phyloP scores from a whole-genome alignment of 1,140 invertebrate genomes.

The Arion vulgaris region DNA sequence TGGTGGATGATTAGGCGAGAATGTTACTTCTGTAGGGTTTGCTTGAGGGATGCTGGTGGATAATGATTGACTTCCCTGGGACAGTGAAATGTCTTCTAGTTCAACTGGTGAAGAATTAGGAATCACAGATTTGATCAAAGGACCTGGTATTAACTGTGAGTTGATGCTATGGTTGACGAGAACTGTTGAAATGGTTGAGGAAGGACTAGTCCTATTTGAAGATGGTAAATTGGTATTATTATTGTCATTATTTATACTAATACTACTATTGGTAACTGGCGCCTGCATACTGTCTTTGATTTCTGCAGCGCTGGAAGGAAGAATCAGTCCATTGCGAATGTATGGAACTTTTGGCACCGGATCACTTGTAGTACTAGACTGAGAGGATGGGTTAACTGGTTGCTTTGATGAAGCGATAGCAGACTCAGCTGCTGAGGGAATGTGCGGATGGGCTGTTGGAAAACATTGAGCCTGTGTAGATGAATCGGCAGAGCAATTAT shows the following conservation, averaged over 20 bases:
- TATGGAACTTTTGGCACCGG: not conserved
- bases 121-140: not conserved
- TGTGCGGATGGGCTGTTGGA: not conserved
- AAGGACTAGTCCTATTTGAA: not conserved
- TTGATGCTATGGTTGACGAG: not conserved
- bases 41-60: not conserved
- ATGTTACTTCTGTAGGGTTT: not conserved
- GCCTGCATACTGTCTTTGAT: not conserved
- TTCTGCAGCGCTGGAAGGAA: not conserved
- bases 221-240: not conserved
- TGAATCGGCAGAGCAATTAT: slow-evolving; percentile 2
- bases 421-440: not conserved
- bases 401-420: not conserved
- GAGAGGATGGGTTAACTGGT: not conserved
- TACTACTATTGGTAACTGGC: not conserved
- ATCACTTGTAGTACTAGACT: not conserved
- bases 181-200: not conserved
- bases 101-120: not conserved
- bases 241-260: not conserved
- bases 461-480: not conserved
- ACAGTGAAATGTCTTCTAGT: not conserved
- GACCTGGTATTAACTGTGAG: not conserved
- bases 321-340: slow-evolving; percentile 12
- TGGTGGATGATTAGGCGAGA: not conserved
- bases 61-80: not conserved